phyloP scores from a whole-genome alignment of 2,888 invertebrate species.

The Periphyllus acericola region DNA sequence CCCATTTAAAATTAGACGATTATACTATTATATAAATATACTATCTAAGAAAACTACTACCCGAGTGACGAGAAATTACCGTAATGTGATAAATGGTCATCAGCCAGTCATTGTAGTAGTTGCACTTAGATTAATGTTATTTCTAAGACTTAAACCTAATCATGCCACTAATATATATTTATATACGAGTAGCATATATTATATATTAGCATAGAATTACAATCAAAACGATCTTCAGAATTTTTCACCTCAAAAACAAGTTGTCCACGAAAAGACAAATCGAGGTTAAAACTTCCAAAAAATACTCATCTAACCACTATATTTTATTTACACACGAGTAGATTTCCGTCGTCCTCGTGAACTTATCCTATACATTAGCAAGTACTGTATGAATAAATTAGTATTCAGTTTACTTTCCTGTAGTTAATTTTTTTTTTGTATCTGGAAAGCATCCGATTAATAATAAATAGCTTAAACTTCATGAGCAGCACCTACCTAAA shows the following conservation, averaged over 20 bases:
- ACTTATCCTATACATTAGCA: background rate
- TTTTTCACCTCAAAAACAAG: conserved; percentile 24
- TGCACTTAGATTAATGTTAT: conserved; percentile 5
- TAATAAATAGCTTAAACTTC: background rate
- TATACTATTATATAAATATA: conserved; percentile 26
- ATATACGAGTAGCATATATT: background rate
- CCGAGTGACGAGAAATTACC: background rate
- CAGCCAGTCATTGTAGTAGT: background rate
- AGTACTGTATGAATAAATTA: background rate
- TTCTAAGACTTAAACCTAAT: background rate
- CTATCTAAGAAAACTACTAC: background rate
- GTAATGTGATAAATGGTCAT: background rate
- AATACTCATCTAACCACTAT: background rate
- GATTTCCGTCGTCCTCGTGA: background rate
- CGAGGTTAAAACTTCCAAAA: background rate
- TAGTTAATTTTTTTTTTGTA: background rate
- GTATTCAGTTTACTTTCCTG: background rate
- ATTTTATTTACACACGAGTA: conserved; percentile 8
- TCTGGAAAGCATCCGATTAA: background rate
- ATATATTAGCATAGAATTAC: background rate
- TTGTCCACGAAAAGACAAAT: conserved; percentile 25
- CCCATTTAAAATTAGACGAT: conserved; percentile 49
- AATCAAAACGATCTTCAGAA: background rate
- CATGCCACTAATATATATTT: background rate
- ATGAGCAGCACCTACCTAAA: background rate